phyloP scores from a whole-genome alignment of 1,140 invertebrate species.

The Oedothorax gibbosus region DNA sequence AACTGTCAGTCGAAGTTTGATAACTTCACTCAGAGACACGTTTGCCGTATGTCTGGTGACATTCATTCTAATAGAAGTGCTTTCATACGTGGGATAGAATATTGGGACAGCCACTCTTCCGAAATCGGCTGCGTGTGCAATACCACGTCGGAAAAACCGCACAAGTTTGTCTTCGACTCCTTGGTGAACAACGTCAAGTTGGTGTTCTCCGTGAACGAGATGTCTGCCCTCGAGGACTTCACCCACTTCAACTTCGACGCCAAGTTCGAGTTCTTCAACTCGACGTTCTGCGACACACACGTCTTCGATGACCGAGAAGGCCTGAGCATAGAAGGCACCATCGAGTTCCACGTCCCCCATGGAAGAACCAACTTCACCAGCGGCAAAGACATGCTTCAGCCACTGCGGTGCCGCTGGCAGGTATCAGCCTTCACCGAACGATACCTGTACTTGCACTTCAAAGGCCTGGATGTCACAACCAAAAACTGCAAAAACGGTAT shows the following conservation, averaged over 20 bases:
- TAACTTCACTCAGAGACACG: constrained; percentile 23
- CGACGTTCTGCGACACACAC: constrained; percentile 43
- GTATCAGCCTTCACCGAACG: constrained; percentile 58
- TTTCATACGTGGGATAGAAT: constrained; percentile 9
- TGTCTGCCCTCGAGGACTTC: constrained; percentile 86
- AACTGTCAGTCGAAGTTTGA: constrained; percentile 33
- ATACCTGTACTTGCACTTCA: constrained; percentile 61
- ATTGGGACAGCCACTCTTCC: constrained; percentile 66
- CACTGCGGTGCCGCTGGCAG: constrained; percentile 61
- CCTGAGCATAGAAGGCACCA: constrained; percentile 28
- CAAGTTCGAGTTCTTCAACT: constrained; percentile 82
- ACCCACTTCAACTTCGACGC: constrained; percentile 85
- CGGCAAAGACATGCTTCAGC: constrained; percentile 45
- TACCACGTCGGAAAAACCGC: constrained; percentile 71
- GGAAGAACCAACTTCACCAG: constrained; percentile 51
- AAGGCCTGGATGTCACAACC: constrained; percentile 15
- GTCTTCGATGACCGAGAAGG: constrained; percentile 13
- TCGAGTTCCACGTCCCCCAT: constrained; percentile 46
- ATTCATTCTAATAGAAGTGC: neutral
- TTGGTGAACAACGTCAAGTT: constrained; percentile 68
- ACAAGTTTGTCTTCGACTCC: constrained; percentile 34
- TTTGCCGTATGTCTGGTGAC: neutral
- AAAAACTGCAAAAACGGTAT: constrained; percentile 51
- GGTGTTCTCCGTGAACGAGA: constrained; percentile 81
- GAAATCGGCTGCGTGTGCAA: constrained; percentile 81